Percentiles rank a stretch among this genome's conserved stretches.
Evolutionary conservation across 2,113 vertebrate species (phyloP).

Genomic region (Grus americana): DNA sequence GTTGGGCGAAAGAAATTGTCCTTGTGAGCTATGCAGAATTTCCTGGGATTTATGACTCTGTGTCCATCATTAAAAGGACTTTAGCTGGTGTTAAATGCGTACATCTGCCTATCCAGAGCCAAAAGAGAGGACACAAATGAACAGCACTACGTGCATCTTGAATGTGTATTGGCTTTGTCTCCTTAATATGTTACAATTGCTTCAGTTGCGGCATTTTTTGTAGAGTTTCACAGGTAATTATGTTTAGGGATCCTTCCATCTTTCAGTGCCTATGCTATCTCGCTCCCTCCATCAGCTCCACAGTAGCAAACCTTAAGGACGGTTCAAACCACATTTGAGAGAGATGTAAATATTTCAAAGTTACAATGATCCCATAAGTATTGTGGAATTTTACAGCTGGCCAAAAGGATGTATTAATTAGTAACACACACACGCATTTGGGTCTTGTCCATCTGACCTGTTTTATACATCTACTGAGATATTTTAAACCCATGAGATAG

Average conservation of each 20-base stretch:
- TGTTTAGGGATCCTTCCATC: not conserved
- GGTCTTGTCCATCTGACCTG: not conserved
- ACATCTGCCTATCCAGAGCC: not conserved
- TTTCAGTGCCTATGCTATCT: not conserved
- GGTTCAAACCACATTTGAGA: not conserved
- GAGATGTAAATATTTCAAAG: not conserved
- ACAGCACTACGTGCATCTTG: not conserved
- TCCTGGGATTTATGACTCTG: not conserved
- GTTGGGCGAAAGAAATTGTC: not conserved
- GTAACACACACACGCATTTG: not conserved
- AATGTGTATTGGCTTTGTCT: conserved; percentile 25
- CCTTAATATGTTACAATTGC: not conserved
- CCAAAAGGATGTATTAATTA: not conserved
- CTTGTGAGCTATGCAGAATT: not conserved
- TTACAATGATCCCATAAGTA: not conserved
- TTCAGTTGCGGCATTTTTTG: not conserved
- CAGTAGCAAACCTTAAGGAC: not conserved
- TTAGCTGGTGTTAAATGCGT: not conserved
- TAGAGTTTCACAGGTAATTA: not conserved
- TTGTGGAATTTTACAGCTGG: not conserved
- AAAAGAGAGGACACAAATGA: not conserved
- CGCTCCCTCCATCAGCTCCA: not conserved
- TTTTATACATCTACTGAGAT: not conserved
- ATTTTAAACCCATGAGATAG: not conserved
- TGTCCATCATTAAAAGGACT: not conserved